Percentiles rank a stretch among this genome's conserved stretches.
Evolutionary conservation across 2,888 invertebrate genomes (phyloP).

Genomic region (Phanerotoma sp.): DNA sequence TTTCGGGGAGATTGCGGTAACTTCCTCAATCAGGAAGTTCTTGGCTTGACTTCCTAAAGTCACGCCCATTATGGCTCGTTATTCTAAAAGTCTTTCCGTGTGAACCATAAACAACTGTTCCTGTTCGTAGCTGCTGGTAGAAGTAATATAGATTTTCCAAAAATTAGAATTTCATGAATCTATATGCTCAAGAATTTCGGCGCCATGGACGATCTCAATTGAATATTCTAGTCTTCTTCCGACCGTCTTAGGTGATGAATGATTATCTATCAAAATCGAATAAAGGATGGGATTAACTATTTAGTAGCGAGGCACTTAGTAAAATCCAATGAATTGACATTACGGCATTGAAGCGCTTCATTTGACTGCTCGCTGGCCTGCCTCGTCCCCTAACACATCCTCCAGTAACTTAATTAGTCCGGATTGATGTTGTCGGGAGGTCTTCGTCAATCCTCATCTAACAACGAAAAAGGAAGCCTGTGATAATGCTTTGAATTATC

Average conservation of each 20-base stretch:
- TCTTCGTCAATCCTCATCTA: slow-evolving; percentile 37
- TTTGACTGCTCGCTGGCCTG: not conserved
- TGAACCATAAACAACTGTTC: no score
- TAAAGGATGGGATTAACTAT: not conserved
- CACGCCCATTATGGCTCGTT: no score
- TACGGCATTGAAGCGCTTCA: not conserved
- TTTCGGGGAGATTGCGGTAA: no score
- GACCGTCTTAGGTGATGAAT: not conserved
- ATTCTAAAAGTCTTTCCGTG: no score
- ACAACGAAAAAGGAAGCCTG: slow-evolving; percentile 37
- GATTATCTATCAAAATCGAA: slow-evolving; percentile 12
- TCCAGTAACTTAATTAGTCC: slow-evolving; percentile 36
- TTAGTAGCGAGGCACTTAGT: not conserved
- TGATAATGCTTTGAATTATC: slow-evolving; percentile 29
- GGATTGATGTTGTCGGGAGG: slow-evolving; percentile 36
- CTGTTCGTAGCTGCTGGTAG: no score
- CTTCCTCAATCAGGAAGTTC: no score
- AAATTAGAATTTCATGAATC: no score
- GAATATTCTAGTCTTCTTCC: no score
- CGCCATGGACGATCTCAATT: no score
- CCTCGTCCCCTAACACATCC: slow-evolving; percentile 8
- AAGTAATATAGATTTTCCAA: no score
- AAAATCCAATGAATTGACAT: slow-evolving; percentile 7
- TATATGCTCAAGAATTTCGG: no score
- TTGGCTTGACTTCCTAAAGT: no score